phyloP scores from a whole-genome alignment of 2,113 vertebrate species.

The Hippocampus mohnikei region DNA sequence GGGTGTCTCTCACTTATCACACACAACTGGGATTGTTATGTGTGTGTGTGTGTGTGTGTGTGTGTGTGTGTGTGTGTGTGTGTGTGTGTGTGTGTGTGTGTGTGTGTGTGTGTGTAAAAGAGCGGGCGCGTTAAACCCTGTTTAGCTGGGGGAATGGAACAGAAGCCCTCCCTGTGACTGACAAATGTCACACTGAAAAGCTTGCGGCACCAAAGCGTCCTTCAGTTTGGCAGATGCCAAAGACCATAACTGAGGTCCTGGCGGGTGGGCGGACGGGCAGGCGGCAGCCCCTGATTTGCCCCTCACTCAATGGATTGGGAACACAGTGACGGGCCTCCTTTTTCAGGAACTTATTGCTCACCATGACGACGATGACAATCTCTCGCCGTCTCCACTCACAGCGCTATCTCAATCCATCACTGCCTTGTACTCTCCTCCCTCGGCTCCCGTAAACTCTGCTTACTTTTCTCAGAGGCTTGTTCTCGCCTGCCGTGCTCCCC shows the following conservation, averaged over 20 bases:
- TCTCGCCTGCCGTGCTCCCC: constrained; percentile 11
- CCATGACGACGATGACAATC: constrained; percentile 52
- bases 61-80: too few species aligned
- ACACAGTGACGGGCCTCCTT: constrained; percentile 38
- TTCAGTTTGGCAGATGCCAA: constrained; percentile 59
- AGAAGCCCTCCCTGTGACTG: constrained; percentile 61
- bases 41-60: background rate
- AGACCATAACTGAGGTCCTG: constrained; percentile 55
- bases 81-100: too few species aligned
- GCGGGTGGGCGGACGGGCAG: constrained; percentile 51
- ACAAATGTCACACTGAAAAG: constrained; percentile 55
- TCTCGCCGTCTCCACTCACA: constrained; percentile 38
- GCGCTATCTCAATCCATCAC: constrained; percentile 49
- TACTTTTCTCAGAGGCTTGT: constrained; percentile 26
- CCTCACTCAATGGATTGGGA: constrained; percentile 37
- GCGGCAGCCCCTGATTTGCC: background rate
- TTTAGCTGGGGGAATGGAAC: constrained; percentile 48
- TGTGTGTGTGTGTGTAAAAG: constrained; percentile 13
- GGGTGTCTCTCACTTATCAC: constrained; percentile 55
- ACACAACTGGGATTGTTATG: constrained; percentile 58
- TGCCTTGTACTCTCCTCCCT: constrained; percentile 18
- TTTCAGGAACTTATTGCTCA: constrained; percentile 58
- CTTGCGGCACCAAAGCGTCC: constrained; percentile 60
- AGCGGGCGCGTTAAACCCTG: constrained; percentile 40
- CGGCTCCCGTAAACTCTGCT: constrained; percentile 31